phyloP scores from a whole-genome alignment of 2,888 invertebrate genomes.

The Lamellibrachia satsuma region DNA sequence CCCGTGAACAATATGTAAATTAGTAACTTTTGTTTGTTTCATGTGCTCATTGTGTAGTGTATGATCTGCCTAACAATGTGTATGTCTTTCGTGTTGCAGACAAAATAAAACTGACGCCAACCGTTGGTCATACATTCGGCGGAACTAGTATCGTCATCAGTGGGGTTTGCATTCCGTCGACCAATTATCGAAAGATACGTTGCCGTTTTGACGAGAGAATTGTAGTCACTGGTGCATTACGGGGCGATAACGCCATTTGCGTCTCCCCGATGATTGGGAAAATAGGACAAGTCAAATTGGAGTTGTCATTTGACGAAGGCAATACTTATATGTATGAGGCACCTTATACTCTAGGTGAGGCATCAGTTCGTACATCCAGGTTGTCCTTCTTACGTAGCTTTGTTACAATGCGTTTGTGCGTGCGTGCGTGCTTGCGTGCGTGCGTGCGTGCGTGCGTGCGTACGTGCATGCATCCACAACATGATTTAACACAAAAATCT shows the following conservation, averaged over 20 bases:
- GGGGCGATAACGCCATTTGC: background rate
- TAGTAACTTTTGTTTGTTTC: too few relatives aligned
- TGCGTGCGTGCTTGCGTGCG: too few relatives aligned
- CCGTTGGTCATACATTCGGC: background rate
- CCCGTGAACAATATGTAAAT: too few relatives aligned
- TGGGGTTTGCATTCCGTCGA: background rate
- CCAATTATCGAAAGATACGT: background rate
- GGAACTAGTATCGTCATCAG: background rate
- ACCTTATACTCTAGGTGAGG: background rate
- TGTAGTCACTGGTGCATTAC: background rate
- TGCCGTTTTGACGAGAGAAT: background rate
- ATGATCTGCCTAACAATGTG: background rate
- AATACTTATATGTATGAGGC: background rate
- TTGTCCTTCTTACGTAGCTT: background rate
- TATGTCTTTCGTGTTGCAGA: background rate
- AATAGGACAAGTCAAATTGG: background rate
- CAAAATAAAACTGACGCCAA: background rate
- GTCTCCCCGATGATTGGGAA: background rate
- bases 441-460: too few relatives aligned
- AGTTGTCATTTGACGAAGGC: background rate
- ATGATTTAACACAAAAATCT: too few relatives aligned
- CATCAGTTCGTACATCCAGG: background rate
- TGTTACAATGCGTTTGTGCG: too few relatives aligned
- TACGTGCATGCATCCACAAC: too few relatives aligned
- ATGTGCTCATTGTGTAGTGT: background rate